Conservation (phyloP, 2,888 invertebrate species). For the Urechis unicinctus region DNA sequence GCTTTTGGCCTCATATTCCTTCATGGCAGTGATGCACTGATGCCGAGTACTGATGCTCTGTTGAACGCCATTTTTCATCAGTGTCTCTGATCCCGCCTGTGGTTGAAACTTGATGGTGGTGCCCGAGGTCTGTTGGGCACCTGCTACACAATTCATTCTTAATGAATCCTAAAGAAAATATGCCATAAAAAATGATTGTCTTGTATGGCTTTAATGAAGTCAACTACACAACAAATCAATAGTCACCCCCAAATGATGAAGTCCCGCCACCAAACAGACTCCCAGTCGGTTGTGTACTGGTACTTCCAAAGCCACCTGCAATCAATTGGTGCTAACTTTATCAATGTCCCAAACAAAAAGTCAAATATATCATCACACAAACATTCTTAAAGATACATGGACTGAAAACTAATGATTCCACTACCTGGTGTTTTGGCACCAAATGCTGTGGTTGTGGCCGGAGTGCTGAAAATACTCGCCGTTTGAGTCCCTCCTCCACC, state of each 20-base stretch:
- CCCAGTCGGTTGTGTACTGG: background rate
- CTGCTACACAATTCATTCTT: background rate
- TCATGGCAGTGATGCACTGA: constrained; percentile 97
- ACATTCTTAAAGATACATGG: too few relatives aligned
- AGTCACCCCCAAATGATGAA: background rate
- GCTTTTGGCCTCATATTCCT: constrained; percentile 91
- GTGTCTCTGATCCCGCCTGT: constrained; percentile 72
- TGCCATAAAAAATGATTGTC: constrained; percentile 18
- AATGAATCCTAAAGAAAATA: constrained; percentile 15
- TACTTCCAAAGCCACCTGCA: background rate
- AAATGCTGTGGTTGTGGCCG: constrained; percentile 30
- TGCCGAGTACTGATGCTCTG: constrained; percentile 81
- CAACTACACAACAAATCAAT: background rate
- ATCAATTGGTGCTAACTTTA: too few relatives aligned
- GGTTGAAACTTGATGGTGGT: constrained; percentile 72
- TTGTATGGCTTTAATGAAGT: background rate
- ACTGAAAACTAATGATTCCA: background rate
- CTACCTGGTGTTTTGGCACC: constrained; percentile 29
- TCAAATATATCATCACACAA: too few relatives aligned
- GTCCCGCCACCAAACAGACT: background rate
- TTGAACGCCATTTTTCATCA: constrained; percentile 70
- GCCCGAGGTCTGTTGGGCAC: constrained; percentile 16
- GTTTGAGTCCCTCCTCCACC: constrained; percentile 11
- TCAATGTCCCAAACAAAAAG: too few relatives aligned
- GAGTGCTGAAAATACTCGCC: constrained; percentile 16